Conservation (phyloP, 2,113 vertebrate genomes). For the Lycaon pictus region DNA sequence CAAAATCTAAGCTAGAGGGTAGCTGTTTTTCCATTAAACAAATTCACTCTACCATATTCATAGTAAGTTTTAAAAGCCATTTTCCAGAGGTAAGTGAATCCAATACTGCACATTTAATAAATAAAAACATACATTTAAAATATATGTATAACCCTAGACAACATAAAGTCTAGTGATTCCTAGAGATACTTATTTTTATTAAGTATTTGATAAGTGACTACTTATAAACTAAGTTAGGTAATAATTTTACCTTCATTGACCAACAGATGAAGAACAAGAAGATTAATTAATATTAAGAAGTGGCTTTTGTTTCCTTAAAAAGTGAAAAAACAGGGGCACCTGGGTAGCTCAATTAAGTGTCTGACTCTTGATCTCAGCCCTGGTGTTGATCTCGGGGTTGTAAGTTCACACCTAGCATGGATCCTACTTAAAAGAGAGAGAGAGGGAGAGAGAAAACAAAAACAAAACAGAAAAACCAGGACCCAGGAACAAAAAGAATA, state of each 20-base stretch:
- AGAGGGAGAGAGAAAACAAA: not conserved
- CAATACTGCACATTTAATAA: not conserved
- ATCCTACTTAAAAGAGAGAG: not conserved
- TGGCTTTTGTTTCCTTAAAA: not conserved
- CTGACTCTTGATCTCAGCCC: not conserved
- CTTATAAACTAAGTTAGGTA: not conserved
- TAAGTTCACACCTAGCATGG: not conserved
- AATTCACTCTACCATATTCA: not conserved
- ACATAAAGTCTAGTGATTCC: not conserved
- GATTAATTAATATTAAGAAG: not conserved
- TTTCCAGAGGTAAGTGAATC: slow-evolving; percentile 12
- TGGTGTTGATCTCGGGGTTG: not conserved
- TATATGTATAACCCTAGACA: not conserved
- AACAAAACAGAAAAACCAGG: not conserved
- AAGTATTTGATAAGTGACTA: slow-evolving; percentile 17
- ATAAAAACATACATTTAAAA: not conserved
- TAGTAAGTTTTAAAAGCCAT: not conserved
- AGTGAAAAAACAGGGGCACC: not conserved
- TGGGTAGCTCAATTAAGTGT: not conserved
- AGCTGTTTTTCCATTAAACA: not conserved
- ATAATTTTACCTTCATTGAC: slow-evolving; percentile 27
- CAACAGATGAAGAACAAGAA: slow-evolving; percentile 24
- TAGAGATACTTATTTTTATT: slow-evolving; percentile 41
- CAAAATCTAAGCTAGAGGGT: slow-evolving; percentile 43
- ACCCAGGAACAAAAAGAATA: slow-evolving; percentile 5